These are phyloP conservation scores for Zaprionus davidi DNA, from an alignment of 1,140 invertebrate species.

Conservation along the genomic window DNA sequence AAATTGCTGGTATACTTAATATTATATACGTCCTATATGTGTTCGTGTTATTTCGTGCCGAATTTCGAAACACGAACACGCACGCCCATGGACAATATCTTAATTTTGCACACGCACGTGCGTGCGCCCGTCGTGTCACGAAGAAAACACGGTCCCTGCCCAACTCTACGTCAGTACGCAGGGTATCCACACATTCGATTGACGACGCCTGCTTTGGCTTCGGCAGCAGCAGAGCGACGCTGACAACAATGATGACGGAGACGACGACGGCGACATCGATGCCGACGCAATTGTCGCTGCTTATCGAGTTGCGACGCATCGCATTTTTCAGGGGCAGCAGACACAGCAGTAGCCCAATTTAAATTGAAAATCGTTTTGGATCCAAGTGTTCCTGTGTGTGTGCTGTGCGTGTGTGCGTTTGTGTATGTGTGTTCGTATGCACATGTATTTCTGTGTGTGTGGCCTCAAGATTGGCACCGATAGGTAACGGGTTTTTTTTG, in stretches of 20 bases:
- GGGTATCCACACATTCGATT: background rate
- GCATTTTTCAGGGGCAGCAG: conserved; percentile 11
- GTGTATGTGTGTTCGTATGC: background rate
- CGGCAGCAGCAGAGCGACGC: background rate
- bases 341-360: conserved; percentile 28
- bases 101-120: too few species aligned
- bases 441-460: background rate
- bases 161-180: background rate
- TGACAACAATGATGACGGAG: background rate
- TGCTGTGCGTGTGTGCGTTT: background rate
- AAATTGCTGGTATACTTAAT: too few species aligned
- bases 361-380: conserved; percentile 64
- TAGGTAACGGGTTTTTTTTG: conserved; percentile 33
- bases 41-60: too few species aligned
- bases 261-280: conserved; percentile 10
- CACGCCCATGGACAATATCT: too few species aligned
- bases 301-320: conserved; percentile 48
- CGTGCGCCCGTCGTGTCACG: too few species aligned
- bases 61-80: too few species aligned
- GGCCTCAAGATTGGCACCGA: conserved; percentile 28
- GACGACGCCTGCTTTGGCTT: background rate
- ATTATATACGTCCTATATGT: too few species aligned
- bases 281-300: conserved; percentile 41
- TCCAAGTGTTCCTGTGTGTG: background rate
- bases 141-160: too few species aligned